Evolutionary conservation across 2,113 vertebrate genomes (phyloP).

Genomic region (Trematomus loennbergii): DNA sequence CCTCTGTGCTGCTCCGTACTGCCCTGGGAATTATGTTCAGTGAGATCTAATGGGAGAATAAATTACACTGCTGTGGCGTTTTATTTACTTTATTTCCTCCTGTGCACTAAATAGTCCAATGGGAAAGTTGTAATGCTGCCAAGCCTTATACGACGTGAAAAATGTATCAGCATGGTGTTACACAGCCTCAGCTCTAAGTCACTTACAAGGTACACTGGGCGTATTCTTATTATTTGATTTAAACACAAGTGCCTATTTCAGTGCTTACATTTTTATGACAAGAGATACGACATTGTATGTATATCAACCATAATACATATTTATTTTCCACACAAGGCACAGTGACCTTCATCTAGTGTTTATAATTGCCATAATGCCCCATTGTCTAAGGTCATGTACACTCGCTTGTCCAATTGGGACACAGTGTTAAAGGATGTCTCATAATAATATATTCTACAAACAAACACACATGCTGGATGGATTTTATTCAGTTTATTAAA

Average conservation of each 20-base stretch:
- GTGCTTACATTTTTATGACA: neutral
- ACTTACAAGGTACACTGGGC: constrained; percentile 22
- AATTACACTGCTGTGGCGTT: constrained; percentile 54
- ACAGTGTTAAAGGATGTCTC: neutral
- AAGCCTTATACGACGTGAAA: constrained; percentile 41
- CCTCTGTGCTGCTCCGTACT: constrained; percentile 32
- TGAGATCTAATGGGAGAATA: constrained; percentile 51
- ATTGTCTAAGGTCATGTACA: neutral
- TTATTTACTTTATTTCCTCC: constrained; percentile 71
- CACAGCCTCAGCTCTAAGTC: constrained; percentile 38
- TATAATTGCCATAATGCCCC: neutral
- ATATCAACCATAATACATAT: constrained; percentile 2
- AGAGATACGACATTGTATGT: neutral
- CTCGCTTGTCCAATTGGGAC: neutral
- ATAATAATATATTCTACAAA: neutral
- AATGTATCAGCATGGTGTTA: constrained; percentile 42
- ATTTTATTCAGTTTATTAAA: constrained; percentile 38
- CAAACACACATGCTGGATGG: constrained; percentile 13
- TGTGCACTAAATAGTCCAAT: constrained; percentile 42
- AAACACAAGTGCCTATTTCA: neutral
- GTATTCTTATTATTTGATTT: constrained; percentile 8
- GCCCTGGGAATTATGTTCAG: constrained; percentile 43
- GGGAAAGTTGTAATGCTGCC: constrained; percentile 58
- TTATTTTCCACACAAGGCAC: constrained; percentile 9
- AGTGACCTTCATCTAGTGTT: neutral